A percentile compares a stretch with the other conserved stretches of the same genome.
phyloP scores from a whole-genome alignment of 2,113 vertebrate genomes.

The Hydrolagus affinis region DNA sequence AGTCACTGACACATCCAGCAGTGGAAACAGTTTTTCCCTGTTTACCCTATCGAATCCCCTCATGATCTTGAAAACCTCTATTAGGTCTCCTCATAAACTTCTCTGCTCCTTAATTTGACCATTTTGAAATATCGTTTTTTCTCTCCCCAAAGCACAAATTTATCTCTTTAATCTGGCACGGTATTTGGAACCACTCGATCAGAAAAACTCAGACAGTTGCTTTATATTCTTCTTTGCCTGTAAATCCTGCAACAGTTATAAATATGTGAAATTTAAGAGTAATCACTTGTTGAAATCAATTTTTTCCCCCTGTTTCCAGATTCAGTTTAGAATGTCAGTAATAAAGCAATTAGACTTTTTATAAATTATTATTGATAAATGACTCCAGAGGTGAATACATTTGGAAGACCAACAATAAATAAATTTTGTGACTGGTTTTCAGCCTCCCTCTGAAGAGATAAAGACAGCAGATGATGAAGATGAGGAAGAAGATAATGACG shows the following conservation, averaged over 20 bases:
- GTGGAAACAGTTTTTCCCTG: too few species aligned
- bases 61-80: too few species aligned
- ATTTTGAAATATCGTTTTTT: neutral
- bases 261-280: neutral
- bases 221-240: neutral
- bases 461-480: slow-evolving; percentile 90
- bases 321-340: too few species aligned
- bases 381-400: neutral
- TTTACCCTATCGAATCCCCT: too few species aligned
- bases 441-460: slow-evolving; percentile 97
- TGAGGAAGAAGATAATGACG: slow-evolving; percentile 85
- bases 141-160: neutral
- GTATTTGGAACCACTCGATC: neutral
- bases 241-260: neutral
- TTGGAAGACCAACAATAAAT: neutral
- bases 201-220: neutral
- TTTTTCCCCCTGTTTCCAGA: too few species aligned
- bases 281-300: too few species aligned
- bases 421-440: slow-evolving; percentile 36
- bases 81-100: too few species aligned
- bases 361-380: neutral
- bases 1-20: too few species aligned
- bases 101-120: neutral
- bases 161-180: neutral
- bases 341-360: neutral